These are phyloP conservation scores for Pteronura brasiliensis DNA, from an alignment of 2,113 vertebrate genomes.

Conservation along the genomic window DNA sequence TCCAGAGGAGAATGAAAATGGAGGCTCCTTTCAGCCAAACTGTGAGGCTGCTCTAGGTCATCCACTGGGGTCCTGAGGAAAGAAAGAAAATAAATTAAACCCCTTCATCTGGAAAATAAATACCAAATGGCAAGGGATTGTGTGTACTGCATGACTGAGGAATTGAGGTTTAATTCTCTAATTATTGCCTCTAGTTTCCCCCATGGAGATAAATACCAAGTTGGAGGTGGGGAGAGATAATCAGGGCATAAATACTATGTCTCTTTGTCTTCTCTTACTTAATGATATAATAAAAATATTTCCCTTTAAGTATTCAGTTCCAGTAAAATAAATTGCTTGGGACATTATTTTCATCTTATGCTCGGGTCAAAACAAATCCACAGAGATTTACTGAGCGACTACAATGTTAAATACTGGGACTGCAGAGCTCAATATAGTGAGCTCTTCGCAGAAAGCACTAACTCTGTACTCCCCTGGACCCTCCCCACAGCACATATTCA, in stretches of 20 bases:
- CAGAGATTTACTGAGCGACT: background rate
- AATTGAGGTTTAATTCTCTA: slow-evolving; percentile 82
- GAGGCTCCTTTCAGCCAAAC: background rate
- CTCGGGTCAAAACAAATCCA: background rate
- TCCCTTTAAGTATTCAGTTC: slow-evolving; percentile 43
- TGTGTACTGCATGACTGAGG: slow-evolving; percentile 75
- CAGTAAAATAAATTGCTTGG: slow-evolving; percentile 33
- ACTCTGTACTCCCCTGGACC: background rate
- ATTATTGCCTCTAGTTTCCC: slow-evolving; percentile 80
- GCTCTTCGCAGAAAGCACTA: background rate
- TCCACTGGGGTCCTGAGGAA: slow-evolving; percentile 67
- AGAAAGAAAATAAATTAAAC: slow-evolving; percentile 83
- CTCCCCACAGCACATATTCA: background rate
- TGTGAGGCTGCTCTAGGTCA: slow-evolving; percentile 61
- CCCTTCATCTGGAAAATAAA: slow-evolving; percentile 84
- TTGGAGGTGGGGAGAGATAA: slow-evolving; percentile 75
- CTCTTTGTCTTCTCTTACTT: slow-evolving; percentile 70
- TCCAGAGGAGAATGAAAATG: background rate
- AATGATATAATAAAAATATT: slow-evolving; percentile 66
- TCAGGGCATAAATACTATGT: slow-evolving; percentile 73
- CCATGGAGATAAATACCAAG: slow-evolving; percentile 81
- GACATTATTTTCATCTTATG: background rate
- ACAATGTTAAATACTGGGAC: background rate
- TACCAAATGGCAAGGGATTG: slow-evolving; percentile 77
- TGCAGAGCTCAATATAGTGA: background rate